Conservation (phyloP, 2,113 vertebrate species). For the Danio rerio region GRCz12tu NC_133189.1:44899001-44899500, state of each 20-base stretch:
- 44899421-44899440: conserved; percentile 20
- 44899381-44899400: conserved; percentile 41
- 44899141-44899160: too few species aligned
- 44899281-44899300: conserved; percentile 58
- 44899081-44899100: too few species aligned
- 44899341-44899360: conserved; percentile 46
- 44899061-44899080: too few species aligned
- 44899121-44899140: too few species aligned
- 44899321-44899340: conserved; percentile 50
- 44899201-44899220: neutral
- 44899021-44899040: too few species aligned
- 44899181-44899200: neutral
- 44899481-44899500: too few species aligned
- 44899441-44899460: conserved; percentile 35
- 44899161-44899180: too few species aligned
- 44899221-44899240: neutral
- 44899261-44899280: conserved; percentile 55
- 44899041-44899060: too few species aligned
- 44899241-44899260: neutral
- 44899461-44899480: neutral
- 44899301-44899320: conserved; percentile 50
- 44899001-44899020: too few species aligned
- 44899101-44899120: too few species aligned
- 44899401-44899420: conserved; percentile 29
- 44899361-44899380: conserved; percentile 46